Evolutionary conservation across 2,888 invertebrate species (phyloP).

Genomic region (Fissipunctia ypsillon): DNA sequence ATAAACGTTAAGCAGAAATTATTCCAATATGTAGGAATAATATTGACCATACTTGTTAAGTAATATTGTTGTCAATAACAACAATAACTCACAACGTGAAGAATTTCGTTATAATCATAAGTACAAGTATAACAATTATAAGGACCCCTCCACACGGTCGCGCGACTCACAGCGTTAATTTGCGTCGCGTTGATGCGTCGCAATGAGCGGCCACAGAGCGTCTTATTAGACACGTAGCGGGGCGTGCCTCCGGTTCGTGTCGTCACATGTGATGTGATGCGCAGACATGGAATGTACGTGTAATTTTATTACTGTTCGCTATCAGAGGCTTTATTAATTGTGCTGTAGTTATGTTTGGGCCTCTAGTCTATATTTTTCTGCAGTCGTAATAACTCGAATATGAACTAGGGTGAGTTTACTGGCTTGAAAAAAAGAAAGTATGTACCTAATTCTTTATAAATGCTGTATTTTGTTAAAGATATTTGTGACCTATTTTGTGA

Average conservation of each 20-base stretch:
- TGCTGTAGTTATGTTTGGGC: constrained; percentile 26
- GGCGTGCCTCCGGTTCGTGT: constrained; percentile 79
- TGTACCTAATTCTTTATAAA: background rate
- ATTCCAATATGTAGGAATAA: no score
- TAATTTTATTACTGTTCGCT: constrained; percentile 60
- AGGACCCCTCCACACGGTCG: constrained; percentile 72
- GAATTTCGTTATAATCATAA: constrained; percentile 35
- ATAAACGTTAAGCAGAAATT: background rate
- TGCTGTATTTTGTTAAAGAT: background rate
- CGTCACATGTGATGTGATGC: constrained; percentile 78
- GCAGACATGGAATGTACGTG: constrained; percentile 68
- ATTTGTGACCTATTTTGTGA: background rate
- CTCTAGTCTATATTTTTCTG: background rate
- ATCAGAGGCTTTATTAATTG: constrained; percentile 47
- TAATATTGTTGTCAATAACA: background rate
- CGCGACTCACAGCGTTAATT: constrained; percentile 80
- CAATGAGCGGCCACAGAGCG: constrained; percentile 83
- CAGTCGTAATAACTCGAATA: background rate
- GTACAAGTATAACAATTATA: constrained; percentile 62
- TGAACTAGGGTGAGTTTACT: background rate
- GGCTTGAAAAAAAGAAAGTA: no score
- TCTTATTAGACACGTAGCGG: constrained; percentile 87
- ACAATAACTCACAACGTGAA: constrained; percentile 7
- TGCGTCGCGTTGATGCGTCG: constrained; percentile 75
- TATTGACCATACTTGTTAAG: no score